phyloP scores from a whole-genome alignment of 2,888 invertebrate genomes.

The Diaphora mendica region DNA sequence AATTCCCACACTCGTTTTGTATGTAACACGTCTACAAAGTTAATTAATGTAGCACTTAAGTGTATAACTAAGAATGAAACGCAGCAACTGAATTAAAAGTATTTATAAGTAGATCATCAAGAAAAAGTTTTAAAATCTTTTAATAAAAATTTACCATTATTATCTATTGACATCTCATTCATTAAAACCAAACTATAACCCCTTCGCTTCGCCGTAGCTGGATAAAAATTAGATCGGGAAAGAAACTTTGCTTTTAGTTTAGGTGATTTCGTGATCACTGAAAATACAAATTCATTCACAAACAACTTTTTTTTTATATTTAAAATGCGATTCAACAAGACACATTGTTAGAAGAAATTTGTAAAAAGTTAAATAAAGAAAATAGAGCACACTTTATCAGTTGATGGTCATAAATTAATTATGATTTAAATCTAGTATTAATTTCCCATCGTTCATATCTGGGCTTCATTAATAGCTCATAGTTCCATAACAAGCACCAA shows the following conservation, averaged over 20 bases:
- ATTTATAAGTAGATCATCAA: not conserved
- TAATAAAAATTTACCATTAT: too few relatives aligned
- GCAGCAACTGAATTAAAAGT: not conserved
- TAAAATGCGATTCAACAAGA: not conserved
- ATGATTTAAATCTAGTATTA: slow-evolving; percentile 34
- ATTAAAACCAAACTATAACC: too few relatives aligned
- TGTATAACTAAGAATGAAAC: slow-evolving; percentile 15
- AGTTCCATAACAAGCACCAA: slow-evolving; percentile 61
- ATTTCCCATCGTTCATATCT: slow-evolving; percentile 47
- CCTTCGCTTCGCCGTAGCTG: too few relatives aligned
- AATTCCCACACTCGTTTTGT: slow-evolving; percentile 76
- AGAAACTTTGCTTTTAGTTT: not conserved
- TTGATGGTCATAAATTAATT: slow-evolving; percentile 15
- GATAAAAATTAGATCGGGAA: too few relatives aligned
- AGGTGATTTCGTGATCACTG: not conserved
- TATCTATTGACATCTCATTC: too few relatives aligned
- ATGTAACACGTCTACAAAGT: slow-evolving; percentile 60
- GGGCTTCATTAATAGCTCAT: slow-evolving; percentile 69
- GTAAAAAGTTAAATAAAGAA: not conserved
- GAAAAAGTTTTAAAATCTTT: too few relatives aligned
- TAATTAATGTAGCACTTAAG: slow-evolving; percentile 50
- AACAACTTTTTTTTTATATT: not conserved
- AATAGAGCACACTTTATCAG: not conserved
- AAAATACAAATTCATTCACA: too few relatives aligned
- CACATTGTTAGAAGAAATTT: not conserved